Evolutionary conservation across 1,140 invertebrate species (phyloP), one percentile per base, ranked within the genome.

Genomic region (Mamestra configurata): DNA sequence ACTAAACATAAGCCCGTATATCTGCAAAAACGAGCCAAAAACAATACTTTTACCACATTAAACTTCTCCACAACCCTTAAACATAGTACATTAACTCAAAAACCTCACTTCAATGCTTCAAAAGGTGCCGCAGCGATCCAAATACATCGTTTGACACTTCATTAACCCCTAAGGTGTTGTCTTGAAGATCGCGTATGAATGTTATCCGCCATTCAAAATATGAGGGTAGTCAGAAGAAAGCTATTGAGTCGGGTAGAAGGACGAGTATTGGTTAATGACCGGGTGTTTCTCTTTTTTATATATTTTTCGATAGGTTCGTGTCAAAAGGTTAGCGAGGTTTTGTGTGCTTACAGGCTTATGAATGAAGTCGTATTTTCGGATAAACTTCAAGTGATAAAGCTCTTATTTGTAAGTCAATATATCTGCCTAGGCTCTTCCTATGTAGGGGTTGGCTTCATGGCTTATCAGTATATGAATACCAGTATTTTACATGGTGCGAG

Each of bases 101-200:
- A 24, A 6, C 37, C 20, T 46, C 22, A 46, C 40, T 46, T 27
- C 40, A 68, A 18, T 3, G 4, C 10, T 43, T 4, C 22, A 13
- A 27, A 68, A 46, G 13, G 37, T 46, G 40, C 24, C 61, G n/a
- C 24, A 46, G 8, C 18, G 18, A 27, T 71, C 4, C 68, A 18
- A 53, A 31, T 7, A 49, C n/a, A 20, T 53, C 24, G 22, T 71
- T 71, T n/a, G 27, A 31, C 68, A 71, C 24, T 5, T 53, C 68
- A 71, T 71, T 53, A 35, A 18, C 7, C 22, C 13, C 24, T 10
- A 27, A 53, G 37, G 20, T 46, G 40, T 15, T 1, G 4, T 46
- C 40, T 18, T 46, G 20, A 49, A 49, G 11, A 46, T 5, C 10
- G 55, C 11, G n/a, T 40, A 7, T 27, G 64, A 68, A 71, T 53